Base-by-base conservation (phyloP, 2,113 vertebrate species). In the Phycodurus eques region DNA sequence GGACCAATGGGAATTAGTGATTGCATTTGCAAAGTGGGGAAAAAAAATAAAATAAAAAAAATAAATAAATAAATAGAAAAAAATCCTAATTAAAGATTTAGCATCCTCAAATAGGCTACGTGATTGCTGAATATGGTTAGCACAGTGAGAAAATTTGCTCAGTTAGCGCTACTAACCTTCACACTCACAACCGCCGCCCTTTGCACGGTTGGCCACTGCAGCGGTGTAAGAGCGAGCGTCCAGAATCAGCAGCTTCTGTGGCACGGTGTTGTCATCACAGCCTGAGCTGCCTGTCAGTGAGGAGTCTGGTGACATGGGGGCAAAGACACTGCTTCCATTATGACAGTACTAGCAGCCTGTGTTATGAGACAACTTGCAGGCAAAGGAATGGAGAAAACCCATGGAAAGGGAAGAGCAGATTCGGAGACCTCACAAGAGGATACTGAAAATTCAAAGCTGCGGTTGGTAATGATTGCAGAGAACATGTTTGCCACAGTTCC, bases 211-310 rank as follows among this genome's bases (percentile, higher is more conserved):
- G 65, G 98, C 98, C 79, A 99, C 97, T 0, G 98, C 98, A 0
- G 98, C 98, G 0, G 98, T 98, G 84, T 99, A 99, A 33, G 98
- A 99, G 61, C 98, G 94, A 33, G 98, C 98, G 33, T 99, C 98
- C 39, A 99, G 92, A 76, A 99, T 99, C 80, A 99, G 93, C 80
- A 99, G 93, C 87, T 99, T 99, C 87, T 97, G 96, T 22, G 94
- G 95, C 1, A 93, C 90, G 0, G 92, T 86, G 9, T 89, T 86
- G 4, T 94, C 93, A 68, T 98, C 95, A 42, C 94, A 94, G 0
- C 93, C 93, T 0, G 96, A 93, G 70, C 94, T 94, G 0, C 93
- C 95, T 0, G 95, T 94, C 87, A 99, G 88, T 33, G 97, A 98
- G 0, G 97, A 97, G 88, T 98, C 98, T 99, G 85, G 20, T 80